Evolutionary conservation across 2,797 vertebrate genomes (phyloP), one percentile per base, ranked within the genome.

Genomic region (Prunella strophiata): DNA sequence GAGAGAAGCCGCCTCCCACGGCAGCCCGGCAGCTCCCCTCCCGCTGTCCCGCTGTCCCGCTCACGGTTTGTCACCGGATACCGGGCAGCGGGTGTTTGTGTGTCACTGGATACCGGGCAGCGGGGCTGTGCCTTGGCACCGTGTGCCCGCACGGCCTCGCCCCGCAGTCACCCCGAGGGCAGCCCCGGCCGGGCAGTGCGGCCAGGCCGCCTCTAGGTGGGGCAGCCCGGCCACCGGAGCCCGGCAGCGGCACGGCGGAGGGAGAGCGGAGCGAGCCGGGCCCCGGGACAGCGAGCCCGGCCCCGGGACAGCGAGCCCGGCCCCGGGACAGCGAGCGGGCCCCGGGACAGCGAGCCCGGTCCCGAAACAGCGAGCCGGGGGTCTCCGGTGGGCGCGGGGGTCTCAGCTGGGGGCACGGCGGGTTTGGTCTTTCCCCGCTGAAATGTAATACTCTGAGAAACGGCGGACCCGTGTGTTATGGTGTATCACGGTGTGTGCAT

Each of bases 181-280:
- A 26, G 55, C 23, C 20, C 36, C 21, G 15, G 18, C 48, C 54
- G 42, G 74, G 80, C 81, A 95, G 72, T 89, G 68, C 50, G 29
- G 48, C 25, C 18, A 10, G 65, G 18, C 29, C 36, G 87, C 91
- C 96, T 95, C 88, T 81, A 95, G 95, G 20, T 73, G 96, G 94
- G 81, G 91, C 63, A 62, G 79, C 89, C 87, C 81, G 62, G 34
- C 67, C 68, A 51, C 85, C 12, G 45, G 45, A 34, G 34, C 34
- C 57, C 79, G 23, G 29, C 75, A 36, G 16, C 72, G 38, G 71
- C 30, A 22, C 19, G 13, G 67, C 27, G 32, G 9, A 18, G 32
- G 13, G 43, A 20, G 18, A 7, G 29, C 30, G 12, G 13, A 10
- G 66, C 34, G 43, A 45, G 43, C 43, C 19, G 20, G 45, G 45